A percentile compares a stretch with the other conserved stretches of the same genome.
phyloP scores from a whole-genome alignment of 2,113 vertebrate species.

The Climacteris rufus region DNA sequence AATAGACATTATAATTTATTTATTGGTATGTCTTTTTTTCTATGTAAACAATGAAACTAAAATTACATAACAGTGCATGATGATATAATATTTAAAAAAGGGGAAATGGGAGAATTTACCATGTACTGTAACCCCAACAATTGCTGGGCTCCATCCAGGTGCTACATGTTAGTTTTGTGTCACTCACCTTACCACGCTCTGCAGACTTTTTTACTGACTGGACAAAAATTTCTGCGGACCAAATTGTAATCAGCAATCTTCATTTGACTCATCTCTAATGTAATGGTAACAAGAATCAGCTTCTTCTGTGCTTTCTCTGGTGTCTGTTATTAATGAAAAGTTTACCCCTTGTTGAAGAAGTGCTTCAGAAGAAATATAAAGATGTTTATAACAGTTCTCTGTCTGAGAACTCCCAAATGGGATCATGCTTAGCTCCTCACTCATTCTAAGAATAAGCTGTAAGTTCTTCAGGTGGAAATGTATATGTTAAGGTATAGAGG shows the following conservation, averaged over 20 bases:
- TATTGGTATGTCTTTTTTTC: neutral
- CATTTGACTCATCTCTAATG: neutral
- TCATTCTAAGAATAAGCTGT: neutral
- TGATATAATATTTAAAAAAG: neutral
- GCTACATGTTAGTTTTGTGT: neutral
- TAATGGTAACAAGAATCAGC: neutral
- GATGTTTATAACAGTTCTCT: neutral
- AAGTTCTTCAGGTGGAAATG: neutral
- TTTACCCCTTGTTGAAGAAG: no score
- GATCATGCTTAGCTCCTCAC: neutral
- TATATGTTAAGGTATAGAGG: neutral
- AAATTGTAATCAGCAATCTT: neutral
- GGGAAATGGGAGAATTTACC: neutral
- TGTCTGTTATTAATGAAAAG: neutral
- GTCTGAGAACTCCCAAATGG: neutral
- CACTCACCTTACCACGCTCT: neutral
- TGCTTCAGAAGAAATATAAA: neutral
- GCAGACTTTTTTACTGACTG: neutral
- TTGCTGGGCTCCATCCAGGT: neutral
- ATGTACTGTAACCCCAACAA: neutral
- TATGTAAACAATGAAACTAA: neutral
- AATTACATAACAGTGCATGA: neutral
- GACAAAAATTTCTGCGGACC: neutral
- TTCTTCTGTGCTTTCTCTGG: neutral
- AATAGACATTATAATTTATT: neutral